A percentile compares a stretch with the other conserved stretches of the same genome.
phyloP scores from a whole-genome alignment of 2,888 invertebrate species.

The Synergus laeviventris region DNA sequence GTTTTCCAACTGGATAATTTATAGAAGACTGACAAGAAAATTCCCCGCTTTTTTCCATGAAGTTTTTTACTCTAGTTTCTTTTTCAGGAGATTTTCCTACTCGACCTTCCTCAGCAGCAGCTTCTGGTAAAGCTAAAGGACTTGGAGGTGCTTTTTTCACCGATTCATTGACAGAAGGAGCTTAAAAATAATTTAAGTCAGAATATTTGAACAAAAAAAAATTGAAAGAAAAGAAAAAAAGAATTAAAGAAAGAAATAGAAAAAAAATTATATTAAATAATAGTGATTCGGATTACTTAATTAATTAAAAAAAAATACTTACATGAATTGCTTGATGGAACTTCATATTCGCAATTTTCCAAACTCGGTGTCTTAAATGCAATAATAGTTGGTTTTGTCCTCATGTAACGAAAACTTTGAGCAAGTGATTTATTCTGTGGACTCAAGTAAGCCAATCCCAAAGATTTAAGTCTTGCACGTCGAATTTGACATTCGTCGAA shows the following conservation, averaged over 20 bases:
- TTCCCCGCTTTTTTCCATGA: slow-evolving; percentile 55
- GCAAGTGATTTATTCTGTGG: slow-evolving; percentile 89
- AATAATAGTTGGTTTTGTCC: slow-evolving; percentile 91
- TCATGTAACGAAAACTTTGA: slow-evolving; percentile 93
- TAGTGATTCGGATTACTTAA: neutral
- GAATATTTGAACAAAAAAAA: neutral
- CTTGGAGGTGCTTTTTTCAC: slow-evolving; percentile 46
- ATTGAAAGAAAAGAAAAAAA: neutral
- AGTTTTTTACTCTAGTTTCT: slow-evolving; percentile 42
- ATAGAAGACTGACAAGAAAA: slow-evolving; percentile 68
- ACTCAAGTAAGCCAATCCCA: slow-evolving; percentile 84
- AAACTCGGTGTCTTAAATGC: slow-evolving; percentile 90
- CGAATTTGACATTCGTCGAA: slow-evolving; percentile 84
- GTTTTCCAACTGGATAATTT: slow-evolving; percentile 88
- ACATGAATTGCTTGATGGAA: slow-evolving; percentile 79
- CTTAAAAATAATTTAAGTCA: neutral
- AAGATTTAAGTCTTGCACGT: slow-evolving; percentile 80
- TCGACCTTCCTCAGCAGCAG: slow-evolving; percentile 81
- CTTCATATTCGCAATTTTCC: slow-evolving; percentile 80
- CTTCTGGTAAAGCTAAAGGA: slow-evolving; percentile 76
- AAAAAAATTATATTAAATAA: neutral
- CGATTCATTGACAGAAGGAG: neutral
- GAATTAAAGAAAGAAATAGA: neutral
- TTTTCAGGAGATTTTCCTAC: slow-evolving; percentile 46
- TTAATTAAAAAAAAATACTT: slow-evolving; percentile 53